These are phyloP conservation scores for Campopleginae sp. DNA, from an alignment of 2,888 invertebrate genomes.

Conservation along the genomic window DNA sequence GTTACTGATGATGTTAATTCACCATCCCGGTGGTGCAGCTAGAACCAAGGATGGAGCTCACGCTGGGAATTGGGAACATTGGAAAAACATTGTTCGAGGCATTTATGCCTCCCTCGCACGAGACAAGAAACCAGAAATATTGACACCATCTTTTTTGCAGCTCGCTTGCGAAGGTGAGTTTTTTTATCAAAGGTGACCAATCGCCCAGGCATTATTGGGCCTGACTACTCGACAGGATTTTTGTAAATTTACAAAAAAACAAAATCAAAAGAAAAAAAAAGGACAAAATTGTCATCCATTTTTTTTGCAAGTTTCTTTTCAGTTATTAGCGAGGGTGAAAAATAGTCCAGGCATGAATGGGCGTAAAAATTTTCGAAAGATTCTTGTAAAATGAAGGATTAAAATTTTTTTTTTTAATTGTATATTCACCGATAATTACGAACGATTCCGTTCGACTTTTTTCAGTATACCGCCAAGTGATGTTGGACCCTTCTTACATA, in stretches of 20 bases:
- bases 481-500: constrained; percentile 68
- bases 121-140: constrained; percentile 75
- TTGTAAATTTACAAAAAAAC: too few relatives aligned
- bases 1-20: constrained; percentile 85
- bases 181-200: too few relatives aligned
- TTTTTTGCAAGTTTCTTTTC: not conserved
- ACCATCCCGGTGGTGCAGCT: constrained; percentile 85
- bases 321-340: not conserved
- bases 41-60: constrained; percentile 80
- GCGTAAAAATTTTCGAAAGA: too few relatives aligned
- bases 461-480: constrained; percentile 82
- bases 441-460: not conserved
- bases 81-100: constrained; percentile 83
- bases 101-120: constrained; percentile 82
- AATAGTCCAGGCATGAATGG: too few relatives aligned
- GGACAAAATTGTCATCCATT: not conserved
- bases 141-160: constrained; percentile 73
- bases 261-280: too few relatives aligned
- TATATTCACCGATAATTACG: constrained; percentile 13
- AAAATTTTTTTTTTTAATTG: too few relatives aligned
- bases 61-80: constrained; percentile 83
- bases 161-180: constrained; percentile 80
- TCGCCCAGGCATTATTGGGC: too few relatives aligned
- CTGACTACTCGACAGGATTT: too few relatives aligned
- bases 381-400: not conserved